Percentiles rank a stretch among this genome's conserved stretches.
phyloP scores from a whole-genome alignment of 2,797 vertebrate genomes.

The Gallinago nigripennis region DNA sequence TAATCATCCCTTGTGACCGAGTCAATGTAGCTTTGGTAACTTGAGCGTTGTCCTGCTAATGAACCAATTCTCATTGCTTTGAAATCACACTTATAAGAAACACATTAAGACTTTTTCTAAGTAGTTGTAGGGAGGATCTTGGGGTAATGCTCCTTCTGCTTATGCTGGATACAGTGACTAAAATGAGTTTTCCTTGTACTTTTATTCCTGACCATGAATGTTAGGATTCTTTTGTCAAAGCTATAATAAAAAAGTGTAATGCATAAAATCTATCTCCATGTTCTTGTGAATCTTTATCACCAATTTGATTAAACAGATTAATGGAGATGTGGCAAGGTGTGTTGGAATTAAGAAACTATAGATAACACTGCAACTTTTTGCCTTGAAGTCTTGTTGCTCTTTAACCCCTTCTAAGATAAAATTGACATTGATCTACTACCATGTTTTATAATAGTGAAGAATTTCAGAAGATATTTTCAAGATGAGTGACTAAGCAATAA shows the following conservation, averaged over 20 bases:
- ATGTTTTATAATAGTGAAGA: background rate
- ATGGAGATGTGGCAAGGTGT: background rate
- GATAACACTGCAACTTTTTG: background rate
- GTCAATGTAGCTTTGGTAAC: background rate
- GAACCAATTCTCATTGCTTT: background rate
- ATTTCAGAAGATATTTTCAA: background rate
- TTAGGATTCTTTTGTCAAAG: constrained; percentile 28
- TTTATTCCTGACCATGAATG: constrained; percentile 36
- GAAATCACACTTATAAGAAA: constrained; percentile 2
- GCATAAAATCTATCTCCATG: constrained; percentile 57
- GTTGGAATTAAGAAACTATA: background rate
- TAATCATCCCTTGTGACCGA: background rate
- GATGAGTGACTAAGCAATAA: background rate
- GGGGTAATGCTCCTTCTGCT: constrained; percentile 38
- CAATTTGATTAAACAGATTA: background rate
- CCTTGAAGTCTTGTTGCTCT: background rate
- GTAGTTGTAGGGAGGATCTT: constrained; percentile 8
- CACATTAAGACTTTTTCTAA: constrained; percentile 1
- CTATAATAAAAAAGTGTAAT: constrained; percentile 47
- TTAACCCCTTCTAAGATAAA: background rate
- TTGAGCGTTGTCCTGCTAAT: background rate
- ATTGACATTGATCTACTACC: background rate
- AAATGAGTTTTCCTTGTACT: constrained; percentile 33
- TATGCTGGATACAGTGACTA: constrained; percentile 16
- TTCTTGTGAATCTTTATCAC: background rate